Evolutionary conservation across 92 coral and sea anemone genomes (phyloP).

Genomic region (Epizoanthus illoricatus): DNA sequence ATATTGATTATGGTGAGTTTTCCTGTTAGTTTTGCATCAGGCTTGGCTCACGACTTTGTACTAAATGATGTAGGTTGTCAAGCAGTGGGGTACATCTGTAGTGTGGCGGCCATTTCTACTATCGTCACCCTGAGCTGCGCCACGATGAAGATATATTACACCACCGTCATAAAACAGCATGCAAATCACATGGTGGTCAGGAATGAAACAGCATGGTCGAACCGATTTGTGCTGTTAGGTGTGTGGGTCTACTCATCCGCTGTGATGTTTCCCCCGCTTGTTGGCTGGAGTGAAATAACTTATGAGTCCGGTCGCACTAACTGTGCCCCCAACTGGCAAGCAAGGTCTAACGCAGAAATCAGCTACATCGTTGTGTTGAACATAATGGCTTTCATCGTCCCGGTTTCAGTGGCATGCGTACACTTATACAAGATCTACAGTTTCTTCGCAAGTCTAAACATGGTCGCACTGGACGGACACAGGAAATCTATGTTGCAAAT

Average conservation of each 20-base stretch:
- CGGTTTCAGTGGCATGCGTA: conserved; percentile 4
- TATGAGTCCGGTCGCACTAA: background rate
- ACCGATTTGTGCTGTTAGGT: background rate
- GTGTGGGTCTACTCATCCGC: conserved; percentile 13
- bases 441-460: background rate
- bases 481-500: background rate
- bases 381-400: background rate
- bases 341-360: background rate
- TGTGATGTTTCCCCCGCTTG: background rate
- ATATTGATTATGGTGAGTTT: background rate
- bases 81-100: background rate
- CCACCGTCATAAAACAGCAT: conserved; percentile 8
- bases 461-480: background rate
- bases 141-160: conserved; percentile 7
- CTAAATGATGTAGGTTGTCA: background rate
- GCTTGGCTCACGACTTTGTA: background rate
- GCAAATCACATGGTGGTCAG: background rate
- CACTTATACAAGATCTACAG: conserved; percentile 8
- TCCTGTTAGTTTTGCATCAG: conserved; percentile 13
- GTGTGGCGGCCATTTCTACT: conserved; percentile 4
- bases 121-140: background rate
- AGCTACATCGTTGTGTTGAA: background rate
- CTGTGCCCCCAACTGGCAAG: conserved; percentile 27
- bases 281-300: conserved; percentile 15
- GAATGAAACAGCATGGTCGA: background rate